Evolutionary conservation across 2,113 vertebrate genomes (phyloP), one percentile per base, ranked within the genome.

Genomic region (Alligator mississippiensis): DNA sequence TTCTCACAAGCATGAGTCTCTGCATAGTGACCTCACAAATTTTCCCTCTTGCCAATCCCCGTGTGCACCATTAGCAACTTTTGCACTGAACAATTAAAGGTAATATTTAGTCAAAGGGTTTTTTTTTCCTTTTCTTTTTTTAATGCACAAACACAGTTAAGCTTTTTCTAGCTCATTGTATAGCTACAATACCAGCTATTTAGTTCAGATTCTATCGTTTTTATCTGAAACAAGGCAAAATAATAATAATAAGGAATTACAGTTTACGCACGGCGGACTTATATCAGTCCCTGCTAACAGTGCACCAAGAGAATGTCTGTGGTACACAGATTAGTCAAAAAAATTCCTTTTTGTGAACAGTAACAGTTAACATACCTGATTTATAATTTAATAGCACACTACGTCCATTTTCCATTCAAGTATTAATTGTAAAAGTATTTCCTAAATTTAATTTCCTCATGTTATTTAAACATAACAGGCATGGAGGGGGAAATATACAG

Each of bases 211-310:
- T 88, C 90, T 93, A 54, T 60, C 47, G 24, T 93, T 94, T 97
- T 94, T 88, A 87, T 86, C 94, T 6, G 3, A 64, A 96, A 96
- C 80, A 90, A 92, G 95, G 93, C 85, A 94, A 93, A 97, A 90
- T 72, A 89, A 80, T 79, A 57, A 85, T 77, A 86, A 82, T 30
- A 85, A 77, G 47, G 81, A 85, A 92, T 77, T 13, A 1, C 77
- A 75, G 79, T 91, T 94, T 94, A 89, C 82, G 92, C 88, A 86
- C 85, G 68, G 47, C 84, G 93, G 87, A 97, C 96, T 94, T 91
- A 89, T 13, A 95, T 80, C 3, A 13, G 21, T 80, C 95, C 95
- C 84, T 93, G 58, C 70, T 60, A 79, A 5, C 21, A 90, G 76
- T 54, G 79, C 79, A 58, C 91, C 72, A 80, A 84, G 72, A 94